phyloP scores from a whole-genome alignment of 1,140 invertebrate genomes.

The Hirudo medicinalis region DNA sequence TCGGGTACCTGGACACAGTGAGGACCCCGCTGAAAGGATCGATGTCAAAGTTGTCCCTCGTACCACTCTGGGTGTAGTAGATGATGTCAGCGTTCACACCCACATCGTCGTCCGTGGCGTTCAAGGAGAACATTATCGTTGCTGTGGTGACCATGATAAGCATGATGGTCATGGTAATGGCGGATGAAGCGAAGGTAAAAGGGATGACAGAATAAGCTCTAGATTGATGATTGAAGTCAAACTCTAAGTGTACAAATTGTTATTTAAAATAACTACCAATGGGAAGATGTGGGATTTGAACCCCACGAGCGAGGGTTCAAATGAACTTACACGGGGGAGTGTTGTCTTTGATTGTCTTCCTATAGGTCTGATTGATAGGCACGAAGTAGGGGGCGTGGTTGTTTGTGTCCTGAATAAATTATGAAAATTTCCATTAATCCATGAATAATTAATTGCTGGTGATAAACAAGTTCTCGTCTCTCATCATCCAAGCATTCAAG shows the following conservation, averaged over 20 bases:
- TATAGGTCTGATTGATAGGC: constrained; percentile 43
- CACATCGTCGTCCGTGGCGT: constrained; percentile 63
- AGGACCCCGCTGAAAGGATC: background rate
- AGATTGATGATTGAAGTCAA: no score
- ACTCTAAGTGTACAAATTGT: no score
- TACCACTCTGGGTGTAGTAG: constrained; percentile 57
- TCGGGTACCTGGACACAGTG: background rate
- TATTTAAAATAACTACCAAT: no score
- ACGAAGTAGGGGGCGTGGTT: constrained; percentile 14
- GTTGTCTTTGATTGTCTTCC: constrained; percentile 59
- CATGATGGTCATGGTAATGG: constrained; percentile 50
- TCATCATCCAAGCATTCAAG: no score
- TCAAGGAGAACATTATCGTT: constrained; percentile 51
- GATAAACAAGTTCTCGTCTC: no score
- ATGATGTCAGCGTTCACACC: constrained; percentile 59
- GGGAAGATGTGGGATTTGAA: no score
- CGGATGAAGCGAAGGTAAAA: constrained; percentile 27
- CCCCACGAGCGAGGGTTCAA: no score
- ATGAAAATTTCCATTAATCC: no score
- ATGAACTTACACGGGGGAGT: constrained; percentile 31
- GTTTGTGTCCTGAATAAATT: constrained; percentile 27
- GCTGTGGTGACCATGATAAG: constrained; percentile 35
- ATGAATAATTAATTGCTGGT: no score
- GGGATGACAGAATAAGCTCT: constrained; percentile 25
- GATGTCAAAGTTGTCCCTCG: constrained; percentile 46